A percentile compares a stretch with the other conserved stretches of the same genome.
Evolutionary conservation across 2,797 vertebrate species (phyloP).

Genomic region (Neosilurus mollespiculum): DNA sequence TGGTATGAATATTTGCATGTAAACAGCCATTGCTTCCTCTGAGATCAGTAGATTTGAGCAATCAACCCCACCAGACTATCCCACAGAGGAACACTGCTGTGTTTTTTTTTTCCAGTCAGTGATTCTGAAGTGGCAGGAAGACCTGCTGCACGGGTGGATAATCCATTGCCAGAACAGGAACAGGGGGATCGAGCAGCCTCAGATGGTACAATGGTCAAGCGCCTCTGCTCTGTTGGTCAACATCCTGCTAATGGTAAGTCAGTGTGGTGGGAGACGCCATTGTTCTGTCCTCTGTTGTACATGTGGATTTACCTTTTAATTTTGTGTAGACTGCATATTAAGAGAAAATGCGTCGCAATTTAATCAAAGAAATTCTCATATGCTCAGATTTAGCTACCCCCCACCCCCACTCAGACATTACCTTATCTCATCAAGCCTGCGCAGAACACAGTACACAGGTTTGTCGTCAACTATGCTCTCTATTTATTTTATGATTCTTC

Average conservation of each 20-base stretch:
- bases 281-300: slow-evolving; percentile 3
- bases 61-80: slow-evolving; percentile 38
- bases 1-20: not conserved
- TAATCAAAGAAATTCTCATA: no score
- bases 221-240: slow-evolving; percentile 45
- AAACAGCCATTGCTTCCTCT: slow-evolving; percentile 4
- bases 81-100: slow-evolving; percentile 25
- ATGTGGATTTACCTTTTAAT: no score
- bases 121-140: slow-evolving; percentile 36
- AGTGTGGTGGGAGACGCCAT: slow-evolving; percentile 14
- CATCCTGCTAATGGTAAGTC: slow-evolving; percentile 33
- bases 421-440: no score
- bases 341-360: no score
- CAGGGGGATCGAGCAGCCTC: slow-evolving; percentile 35
- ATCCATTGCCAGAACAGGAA: slow-evolving; percentile 47
- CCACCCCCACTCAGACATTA: no score
- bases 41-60: slow-evolving; percentile 61
- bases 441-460: no score
- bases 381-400: no score
- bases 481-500: no score
- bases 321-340: no score
- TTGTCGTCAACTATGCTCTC: no score
- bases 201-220: slow-evolving; percentile 33
- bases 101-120: slow-evolving; percentile 28
- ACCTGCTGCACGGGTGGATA: slow-evolving; percentile 43